Conservation (phyloP, 2,113 vertebrate genomes). For the Strigops habroptila region DNA sequence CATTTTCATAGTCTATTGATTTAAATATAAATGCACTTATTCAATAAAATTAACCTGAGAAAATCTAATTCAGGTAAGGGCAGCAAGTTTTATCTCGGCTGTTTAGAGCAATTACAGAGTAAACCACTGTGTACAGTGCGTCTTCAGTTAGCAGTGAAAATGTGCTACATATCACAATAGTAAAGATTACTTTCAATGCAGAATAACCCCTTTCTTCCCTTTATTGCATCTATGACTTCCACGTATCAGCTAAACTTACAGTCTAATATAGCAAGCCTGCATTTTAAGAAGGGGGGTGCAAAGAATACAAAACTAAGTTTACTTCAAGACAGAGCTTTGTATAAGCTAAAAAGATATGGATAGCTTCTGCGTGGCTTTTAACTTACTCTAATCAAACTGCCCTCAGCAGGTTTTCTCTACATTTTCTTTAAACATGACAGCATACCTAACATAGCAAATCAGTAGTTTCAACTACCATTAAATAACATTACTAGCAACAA, state of each 20-base stretch:
- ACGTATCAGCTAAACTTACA: not conserved
- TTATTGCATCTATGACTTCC: not conserved
- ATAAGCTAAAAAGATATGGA: not conserved
- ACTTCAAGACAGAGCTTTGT: not conserved
- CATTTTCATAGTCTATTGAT: not conserved
- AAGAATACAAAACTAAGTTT: not conserved
- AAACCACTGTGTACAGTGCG: not conserved
- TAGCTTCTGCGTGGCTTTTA: not conserved
- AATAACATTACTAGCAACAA: not conserved
- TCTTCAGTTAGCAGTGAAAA: not conserved
- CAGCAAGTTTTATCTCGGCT: not conserved
- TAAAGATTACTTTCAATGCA: not conserved
- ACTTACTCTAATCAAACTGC: not conserved
- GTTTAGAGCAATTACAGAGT: not conserved
- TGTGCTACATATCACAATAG: not conserved
- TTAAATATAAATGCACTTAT: not conserved
- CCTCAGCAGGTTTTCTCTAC: not conserved
- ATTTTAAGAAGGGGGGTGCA: not conserved
- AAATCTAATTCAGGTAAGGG: not conserved
- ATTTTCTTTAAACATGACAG: not conserved
- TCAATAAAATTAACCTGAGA: not conserved
- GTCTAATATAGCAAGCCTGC: not conserved
- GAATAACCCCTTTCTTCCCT: not conserved
- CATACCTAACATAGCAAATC: not conserved
- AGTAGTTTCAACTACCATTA: not conserved